Evolutionary conservation across 1,140 invertebrate species (phyloP), one percentile per base, ranked within the genome.

Genomic region (Portunus trituberculatus): DNA sequence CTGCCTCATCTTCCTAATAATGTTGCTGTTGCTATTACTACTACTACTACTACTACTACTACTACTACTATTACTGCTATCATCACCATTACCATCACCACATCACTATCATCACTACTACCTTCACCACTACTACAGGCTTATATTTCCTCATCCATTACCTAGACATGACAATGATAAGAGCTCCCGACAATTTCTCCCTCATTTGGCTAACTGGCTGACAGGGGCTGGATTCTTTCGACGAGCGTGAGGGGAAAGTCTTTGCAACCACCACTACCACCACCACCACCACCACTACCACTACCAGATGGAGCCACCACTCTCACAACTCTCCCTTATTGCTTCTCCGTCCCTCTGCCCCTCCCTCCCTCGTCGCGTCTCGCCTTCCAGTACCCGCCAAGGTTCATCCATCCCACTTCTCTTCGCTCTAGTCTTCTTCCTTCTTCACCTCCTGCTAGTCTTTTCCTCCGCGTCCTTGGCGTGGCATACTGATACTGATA

Each of bases 1-100:
- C 89, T 52, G 0, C 28, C 8, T 89, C 12, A n/a, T 45, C 20
- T 32, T 46, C 28, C 10, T 39, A 25, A 0, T 76, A n/a, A 8
- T 76, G 20, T 25, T 76, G 20, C 67, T 76, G n/a, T 1, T 76
- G n/a, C 67, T 76, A n/a, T 25, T 76, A 76, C 67, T 76, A 76
- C 25, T 76, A 76, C 67, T 76, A 76, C 67, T 76, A 76, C 67
- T 76, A 76, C 67, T 76, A 76, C 67, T 76, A 76, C 67, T 76
- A 76, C 67, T 76, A 76, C 67, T 76, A 76, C 67, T 76, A 76
- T 25, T 76, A 76, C 67, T 76, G n/a, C 67, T 76, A 76, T 25
- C n/a, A 76, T 25, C n/a, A 76, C 67, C 20, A 76, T n/a, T 76
- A 76, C 20, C 20, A 76, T 20, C 20, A 20, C 67, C 20, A 76